These are phyloP conservation scores for Halictus ligatus DNA, from an alignment of 2,888 invertebrate genomes.

Conservation along the genomic window DNA sequence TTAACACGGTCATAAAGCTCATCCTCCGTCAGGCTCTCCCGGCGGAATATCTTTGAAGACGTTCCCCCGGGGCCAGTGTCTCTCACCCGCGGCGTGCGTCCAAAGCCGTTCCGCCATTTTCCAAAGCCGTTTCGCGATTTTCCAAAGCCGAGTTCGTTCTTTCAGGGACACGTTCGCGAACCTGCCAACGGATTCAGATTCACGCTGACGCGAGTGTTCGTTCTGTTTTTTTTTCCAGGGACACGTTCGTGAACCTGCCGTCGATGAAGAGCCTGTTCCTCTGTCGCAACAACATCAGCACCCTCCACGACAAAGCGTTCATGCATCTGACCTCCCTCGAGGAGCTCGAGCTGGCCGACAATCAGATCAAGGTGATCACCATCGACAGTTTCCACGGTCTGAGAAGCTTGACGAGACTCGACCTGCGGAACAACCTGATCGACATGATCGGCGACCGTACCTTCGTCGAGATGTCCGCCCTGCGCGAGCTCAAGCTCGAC, in stretches of 20 bases:
- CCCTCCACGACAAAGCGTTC: slow-evolving; percentile 94
- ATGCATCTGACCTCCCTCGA: slow-evolving; percentile 90
- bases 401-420: slow-evolving; percentile 89
- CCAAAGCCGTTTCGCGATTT: too few species aligned
- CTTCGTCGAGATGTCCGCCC: slow-evolving; percentile 91
- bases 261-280: slow-evolving; percentile 90
- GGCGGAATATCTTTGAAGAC: slow-evolving; percentile 31
- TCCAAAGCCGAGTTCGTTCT: too few species aligned
- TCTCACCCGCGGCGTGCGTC: slow-evolving; percentile 1
- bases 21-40: slow-evolving; percentile 6
- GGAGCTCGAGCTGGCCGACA: slow-evolving; percentile 92
- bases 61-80: slow-evolving; percentile 5
- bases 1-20: slow-evolving; percentile 53
- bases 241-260: slow-evolving; percentile 91
- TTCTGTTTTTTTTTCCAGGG: slow-evolving; percentile 84
- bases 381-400: slow-evolving; percentile 92
- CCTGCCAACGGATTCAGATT: too few species aligned
- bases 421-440: slow-evolving; percentile 90
- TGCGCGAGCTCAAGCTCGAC: slow-evolving; percentile 89
- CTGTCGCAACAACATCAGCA: slow-evolving; percentile 94
- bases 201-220: not conserved
- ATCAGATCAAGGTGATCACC: slow-evolving; percentile 90
- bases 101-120: not conserved
- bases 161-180: too few species aligned
- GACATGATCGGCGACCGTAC: slow-evolving; percentile 92